phyloP scores from a whole-genome alignment of 1,140 invertebrate species.

The Drosophila ohnishii region DNA sequence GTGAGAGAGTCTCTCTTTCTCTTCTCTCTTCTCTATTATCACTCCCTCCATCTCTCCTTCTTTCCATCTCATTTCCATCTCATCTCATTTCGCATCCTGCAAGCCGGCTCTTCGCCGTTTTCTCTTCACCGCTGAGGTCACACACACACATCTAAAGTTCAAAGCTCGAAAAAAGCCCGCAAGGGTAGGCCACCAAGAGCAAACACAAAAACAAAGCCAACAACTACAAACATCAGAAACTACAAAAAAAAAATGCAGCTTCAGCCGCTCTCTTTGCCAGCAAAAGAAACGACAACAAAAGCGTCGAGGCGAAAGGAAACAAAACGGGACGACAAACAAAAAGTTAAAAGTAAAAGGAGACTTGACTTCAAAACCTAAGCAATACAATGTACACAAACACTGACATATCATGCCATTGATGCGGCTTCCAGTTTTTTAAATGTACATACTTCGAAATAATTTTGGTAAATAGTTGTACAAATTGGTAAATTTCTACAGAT shows the following conservation, averaged over 20 bases:
- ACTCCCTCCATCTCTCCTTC: slow-evolving; percentile 11
- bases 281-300: slow-evolving; percentile 44
- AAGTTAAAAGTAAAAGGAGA: slow-evolving; percentile 22
- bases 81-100: slow-evolving; percentile 28
- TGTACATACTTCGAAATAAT: too few species aligned
- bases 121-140: slow-evolving; percentile 45
- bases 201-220: slow-evolving; percentile 30
- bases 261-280: slow-evolving; percentile 31
- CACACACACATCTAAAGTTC: slow-evolving; percentile 52
- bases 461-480: too few species aligned
- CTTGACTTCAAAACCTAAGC: slow-evolving; percentile 31
- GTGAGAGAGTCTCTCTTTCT: slow-evolving; percentile 29
- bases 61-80: slow-evolving; percentile 19
- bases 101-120: slow-evolving; percentile 33
- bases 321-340: slow-evolving; percentile 54
- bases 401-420: background rate
- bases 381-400: background rate
- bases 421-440: too few species aligned
- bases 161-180: slow-evolving; percentile 56
- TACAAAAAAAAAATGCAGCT: slow-evolving; percentile 40
- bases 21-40: slow-evolving; percentile 29
- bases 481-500: background rate
- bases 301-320: slow-evolving; percentile 21
- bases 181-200: slow-evolving; percentile 30
- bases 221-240: slow-evolving; percentile 5